phyloP scores from a whole-genome alignment of 2,888 invertebrate genomes.

The Xiphydria camelus region DNA sequence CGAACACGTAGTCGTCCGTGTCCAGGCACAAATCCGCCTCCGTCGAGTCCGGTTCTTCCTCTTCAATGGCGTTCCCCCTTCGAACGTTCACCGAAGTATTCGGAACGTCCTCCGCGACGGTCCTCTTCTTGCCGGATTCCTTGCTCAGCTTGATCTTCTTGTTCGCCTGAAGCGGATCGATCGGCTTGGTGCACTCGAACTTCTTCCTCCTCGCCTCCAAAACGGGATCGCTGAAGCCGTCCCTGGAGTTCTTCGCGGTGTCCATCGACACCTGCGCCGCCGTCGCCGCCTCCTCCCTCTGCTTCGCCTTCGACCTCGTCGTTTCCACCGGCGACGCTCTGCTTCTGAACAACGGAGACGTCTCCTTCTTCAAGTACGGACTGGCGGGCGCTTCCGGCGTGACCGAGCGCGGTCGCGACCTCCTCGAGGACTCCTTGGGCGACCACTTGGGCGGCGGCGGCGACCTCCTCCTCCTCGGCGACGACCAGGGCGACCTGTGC shows the following conservation, averaged over 20 bases:
- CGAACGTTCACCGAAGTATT: neutral
- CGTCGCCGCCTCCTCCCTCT: conserved; percentile 24
- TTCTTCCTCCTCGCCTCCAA: conserved; percentile 61
- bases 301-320: conserved; percentile 13
- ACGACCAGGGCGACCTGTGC: conserved; percentile 13
- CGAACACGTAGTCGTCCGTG: conserved; percentile 26
- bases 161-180: conserved; percentile 58
- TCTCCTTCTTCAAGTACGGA: conserved; percentile 1
- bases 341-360: conserved; percentile 23
- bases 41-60: conserved; percentile 16
- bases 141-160: conserved; percentile 57
- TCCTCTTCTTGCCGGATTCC: conserved; percentile 26
- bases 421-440: conserved; percentile 39
- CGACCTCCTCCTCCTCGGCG: conserved; percentile 27
- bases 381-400: conserved; percentile 30
- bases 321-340: conserved; percentile 23
- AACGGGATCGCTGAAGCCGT: conserved; percentile 53
- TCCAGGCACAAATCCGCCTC: conserved; percentile 30
- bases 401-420: conserved; percentile 25
- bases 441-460: conserved; percentile 42
- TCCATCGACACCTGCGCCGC: neutral
- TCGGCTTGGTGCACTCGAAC: conserved; percentile 59
- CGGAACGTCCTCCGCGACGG: neutral
- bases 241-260: conserved; percentile 4
- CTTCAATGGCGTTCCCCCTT: conserved; percentile 8